phyloP scores from a whole-genome alignment of 2,113 vertebrate genomes.

The Cnemophilus loriae region DNA sequence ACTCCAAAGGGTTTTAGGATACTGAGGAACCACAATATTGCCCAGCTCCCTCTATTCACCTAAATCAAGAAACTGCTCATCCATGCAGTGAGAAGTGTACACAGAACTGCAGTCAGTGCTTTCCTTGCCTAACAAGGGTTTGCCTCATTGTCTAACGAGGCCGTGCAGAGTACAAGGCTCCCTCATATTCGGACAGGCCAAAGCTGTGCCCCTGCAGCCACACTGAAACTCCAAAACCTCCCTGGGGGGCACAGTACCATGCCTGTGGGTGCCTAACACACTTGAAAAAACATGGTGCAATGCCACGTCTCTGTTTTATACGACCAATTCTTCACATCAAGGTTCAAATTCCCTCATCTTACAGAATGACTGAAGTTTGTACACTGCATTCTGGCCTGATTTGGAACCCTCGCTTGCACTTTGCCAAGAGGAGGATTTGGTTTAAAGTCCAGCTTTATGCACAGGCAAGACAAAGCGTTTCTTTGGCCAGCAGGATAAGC shows the following conservation, averaged over 20 bases:
- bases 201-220: neutral
- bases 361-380: neutral
- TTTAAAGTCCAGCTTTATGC: neutral
- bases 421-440: neutral
- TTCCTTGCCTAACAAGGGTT: neutral
- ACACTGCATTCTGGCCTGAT: neutral
- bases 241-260: rapidly evolving
- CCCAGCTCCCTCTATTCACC: neutral
- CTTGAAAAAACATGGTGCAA: neutral
- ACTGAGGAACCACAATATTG: neutral
- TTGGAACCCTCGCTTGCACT: neutral
- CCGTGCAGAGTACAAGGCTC: neutral
- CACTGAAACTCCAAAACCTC: neutral
- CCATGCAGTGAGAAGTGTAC: neutral
- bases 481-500: neutral
- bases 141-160: neutral
- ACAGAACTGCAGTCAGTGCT: neutral
- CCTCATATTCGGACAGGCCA: neutral
- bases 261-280: neutral
- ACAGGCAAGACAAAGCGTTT: neutral
- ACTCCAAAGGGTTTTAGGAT: neutral
- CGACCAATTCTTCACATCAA: neutral
- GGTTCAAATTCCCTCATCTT: neutral
- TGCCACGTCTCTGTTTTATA: neutral
- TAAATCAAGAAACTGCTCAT: neutral